These are phyloP conservation scores for Acleris laterana DNA, from an alignment of 2,888 invertebrate species.

Conservation along the genomic window DNA sequence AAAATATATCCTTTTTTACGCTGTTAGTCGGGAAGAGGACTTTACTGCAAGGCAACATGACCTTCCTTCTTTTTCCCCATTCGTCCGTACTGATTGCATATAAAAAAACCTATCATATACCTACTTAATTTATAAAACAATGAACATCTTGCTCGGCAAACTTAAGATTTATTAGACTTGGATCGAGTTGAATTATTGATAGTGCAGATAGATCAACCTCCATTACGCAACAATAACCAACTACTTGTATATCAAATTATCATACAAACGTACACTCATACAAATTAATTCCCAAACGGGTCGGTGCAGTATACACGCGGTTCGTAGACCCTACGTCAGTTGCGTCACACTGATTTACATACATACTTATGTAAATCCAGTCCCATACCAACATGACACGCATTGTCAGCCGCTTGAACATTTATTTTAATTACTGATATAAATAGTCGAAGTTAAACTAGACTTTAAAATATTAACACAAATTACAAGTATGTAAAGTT, in stretches of 20 bases:
- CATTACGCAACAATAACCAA: constrained; percentile 15
- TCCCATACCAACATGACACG: constrained; percentile 6
- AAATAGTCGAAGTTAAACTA: background rate
- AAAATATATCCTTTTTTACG: too few species aligned
- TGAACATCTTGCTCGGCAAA: too few species aligned
- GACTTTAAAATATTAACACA: background rate
- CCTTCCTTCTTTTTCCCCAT: too few species aligned
- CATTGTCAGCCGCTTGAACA: constrained; percentile 10
- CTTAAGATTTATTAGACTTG: too few species aligned
- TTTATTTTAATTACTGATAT: constrained; percentile 10
- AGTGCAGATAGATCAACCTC: background rate
- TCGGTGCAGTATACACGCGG: constrained; percentile 48
- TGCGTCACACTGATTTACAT: constrained; percentile 51
- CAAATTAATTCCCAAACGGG: constrained; percentile 29
- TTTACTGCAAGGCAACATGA: too few species aligned
- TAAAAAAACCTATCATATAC: too few species aligned
- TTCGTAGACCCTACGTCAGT: constrained; percentile 51
- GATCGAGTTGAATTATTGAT: too few species aligned
- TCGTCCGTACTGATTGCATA: too few species aligned
- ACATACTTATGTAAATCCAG: constrained; percentile 44
- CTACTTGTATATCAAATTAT: constrained; percentile 9
- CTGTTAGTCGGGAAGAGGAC: too few species aligned
- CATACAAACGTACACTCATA: constrained; percentile 19
- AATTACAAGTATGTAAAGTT: too few species aligned
- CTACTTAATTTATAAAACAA: too few species aligned